Evolutionary conservation across 2,113 vertebrate species (phyloP), one percentile per base, ranked within the genome.

Genomic region (Menidia beryllina): DNA sequence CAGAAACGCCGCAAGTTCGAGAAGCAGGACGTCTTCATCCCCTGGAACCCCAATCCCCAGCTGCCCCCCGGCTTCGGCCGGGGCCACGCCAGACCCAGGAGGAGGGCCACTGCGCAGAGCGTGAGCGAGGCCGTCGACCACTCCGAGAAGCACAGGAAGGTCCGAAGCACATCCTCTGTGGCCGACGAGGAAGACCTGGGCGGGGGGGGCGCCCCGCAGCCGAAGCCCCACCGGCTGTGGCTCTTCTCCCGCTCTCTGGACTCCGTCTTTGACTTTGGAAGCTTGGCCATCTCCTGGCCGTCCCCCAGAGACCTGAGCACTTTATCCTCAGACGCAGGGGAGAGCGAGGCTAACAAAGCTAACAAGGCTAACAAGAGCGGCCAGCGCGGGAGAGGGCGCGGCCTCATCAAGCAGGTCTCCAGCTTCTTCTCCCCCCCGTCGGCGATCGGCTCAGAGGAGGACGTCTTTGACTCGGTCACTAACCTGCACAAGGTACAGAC

Each of bases 11-110:
- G 92, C 26, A 93, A 92, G 73, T 95, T 94, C 88, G 89, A 96
- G 81, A 96, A 95, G 70, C 93, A 95, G 86, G 94, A 95, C 62
- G 49, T 94, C 82, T 94, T 93, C 53, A 92, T 96, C 51, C 93
- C 93, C 79, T 94, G 94, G 92, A 94, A 93, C 85, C 83, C 87
- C 66, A 92, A 92, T 85, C 90, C 89, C 64, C 85, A 85, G 3
- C 84, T 73, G 24, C 69, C 86, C 19, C 47, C 80, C 1, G 21
- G 39, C 55, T 54, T 59, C 17, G 57, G 10, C 60, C 56, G 26
- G 36, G 75, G 67, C 54, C 25, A n/a, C 0, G 38, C 15, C 71
- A 72, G 54, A 38, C 59, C 82, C 25, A 59, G 83, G 6, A 67
- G 82, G 52, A 82, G 86, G 39, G 64, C 64, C n/a, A 23, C 85